phyloP scores from a whole-genome alignment of 30 jellyfish, hydroid and myxozoan species.

The Phacellophora camtschatica region DNA sequence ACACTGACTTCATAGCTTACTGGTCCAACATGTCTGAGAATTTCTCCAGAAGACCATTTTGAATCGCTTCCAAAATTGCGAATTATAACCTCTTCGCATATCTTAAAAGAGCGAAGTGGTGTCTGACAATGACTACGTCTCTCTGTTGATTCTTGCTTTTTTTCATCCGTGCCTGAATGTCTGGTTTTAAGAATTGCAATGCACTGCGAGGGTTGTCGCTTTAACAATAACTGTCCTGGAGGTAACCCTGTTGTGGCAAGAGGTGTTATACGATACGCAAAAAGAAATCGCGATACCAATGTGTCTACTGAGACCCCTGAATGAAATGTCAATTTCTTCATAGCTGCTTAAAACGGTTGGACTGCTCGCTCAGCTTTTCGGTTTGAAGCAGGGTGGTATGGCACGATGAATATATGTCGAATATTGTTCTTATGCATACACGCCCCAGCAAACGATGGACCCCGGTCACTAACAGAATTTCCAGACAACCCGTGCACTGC shows the following conservation, averaged over 20 bases:
- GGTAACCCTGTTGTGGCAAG: neutral
- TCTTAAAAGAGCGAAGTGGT: neutral
- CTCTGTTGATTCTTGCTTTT: neutral
- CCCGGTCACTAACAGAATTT: neutral
- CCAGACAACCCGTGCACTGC: too few species aligned
- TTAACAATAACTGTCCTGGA: neutral
- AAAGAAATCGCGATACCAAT: neutral
- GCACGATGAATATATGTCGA: constrained; percentile 16
- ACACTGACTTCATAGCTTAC: neutral
- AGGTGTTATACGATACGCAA: neutral
- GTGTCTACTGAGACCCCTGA: neutral
- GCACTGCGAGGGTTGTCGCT: neutral
- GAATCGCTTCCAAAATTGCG: too few species aligned
- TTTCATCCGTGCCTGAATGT: neutral
- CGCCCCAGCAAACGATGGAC: neutral
- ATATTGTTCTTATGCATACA: neutral
- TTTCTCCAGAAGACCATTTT: constrained; percentile 9
- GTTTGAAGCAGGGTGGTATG: neutral
- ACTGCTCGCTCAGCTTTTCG: constrained; percentile 27
- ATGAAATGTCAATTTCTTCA: neutral
- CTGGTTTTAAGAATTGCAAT: neutral
- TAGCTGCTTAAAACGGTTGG: constrained; percentile 13
- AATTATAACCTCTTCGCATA: too few species aligned
- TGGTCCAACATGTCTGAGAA: neutral
- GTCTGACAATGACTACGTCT: neutral